Base-by-base conservation (phyloP, 1,140 invertebrate species). In the Lucilia cuprina region DNA sequence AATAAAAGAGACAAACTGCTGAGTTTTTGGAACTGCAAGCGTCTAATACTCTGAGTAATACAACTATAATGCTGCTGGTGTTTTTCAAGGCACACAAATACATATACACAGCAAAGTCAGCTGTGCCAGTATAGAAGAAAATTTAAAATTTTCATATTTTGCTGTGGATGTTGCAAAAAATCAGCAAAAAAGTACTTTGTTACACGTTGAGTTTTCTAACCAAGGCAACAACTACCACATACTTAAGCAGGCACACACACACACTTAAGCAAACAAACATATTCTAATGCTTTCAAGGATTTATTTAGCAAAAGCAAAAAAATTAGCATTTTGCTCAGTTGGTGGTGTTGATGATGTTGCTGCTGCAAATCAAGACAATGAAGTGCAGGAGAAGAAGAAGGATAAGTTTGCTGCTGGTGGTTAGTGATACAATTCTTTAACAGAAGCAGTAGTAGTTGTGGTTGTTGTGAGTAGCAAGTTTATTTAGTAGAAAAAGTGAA, bases 271-370 rank as follows among this genome's bases (percentile, higher is more conserved):
- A 30, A 30, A 78, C 77, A 80, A 49, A 30, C 21, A 80, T 25
- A 13, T 25, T 21, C n/a, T 10, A 25, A 70, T n/a, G n/a, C 19
- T 9, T 9, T 9, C n/a, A 21, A 70, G 65, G 65, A 70, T 70
- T 70, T 70, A 70, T 25, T 70, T 70, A 70, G 65, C 65, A 70
- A 25, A 65, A 77, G 34, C 12, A 77, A 77, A 77, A 35, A 80
- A 80, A 80, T 80, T 80, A 80, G 77, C 77, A 80, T 80, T 70
- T 70, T 12, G 21, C 65, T 12, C 65, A 70, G 65, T 21, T 70
- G 65, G 65, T 21, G 65, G 21, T 70, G 60, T 13, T 17, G 14
- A 8, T 65, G 17, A 2, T 65, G 17, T 5, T 65, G 60, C 3
- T 65, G 17, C 14, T 65, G 60, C 8, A 2, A 21, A 70, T 25